Conservation (phyloP, 2,797 vertebrate species). For the Sorex maritimensis region DNA sequence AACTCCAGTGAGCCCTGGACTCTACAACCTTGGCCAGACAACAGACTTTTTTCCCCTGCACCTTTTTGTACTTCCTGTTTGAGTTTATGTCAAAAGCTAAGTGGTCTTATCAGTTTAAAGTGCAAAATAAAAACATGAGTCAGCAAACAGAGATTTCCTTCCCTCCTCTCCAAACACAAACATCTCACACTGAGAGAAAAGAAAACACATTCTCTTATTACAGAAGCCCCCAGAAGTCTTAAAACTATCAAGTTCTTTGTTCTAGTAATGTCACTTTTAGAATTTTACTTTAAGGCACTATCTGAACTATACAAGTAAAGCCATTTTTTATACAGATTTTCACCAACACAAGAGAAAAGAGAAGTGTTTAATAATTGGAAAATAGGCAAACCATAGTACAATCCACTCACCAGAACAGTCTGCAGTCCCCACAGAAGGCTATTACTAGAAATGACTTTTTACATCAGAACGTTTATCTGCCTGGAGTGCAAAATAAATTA, state of each 20-base stretch:
- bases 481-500: too few species aligned
- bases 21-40: constrained; percentile 53
- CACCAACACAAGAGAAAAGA: neutral
- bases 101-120: constrained; percentile 89
- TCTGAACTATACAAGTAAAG: neutral
- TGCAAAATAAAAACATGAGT: constrained; percentile 89
- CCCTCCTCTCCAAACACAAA: constrained; percentile 79
- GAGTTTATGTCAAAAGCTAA: constrained; percentile 89
- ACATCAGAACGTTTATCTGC: too few species aligned
- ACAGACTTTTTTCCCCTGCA: constrained; percentile 58
- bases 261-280: neutral
- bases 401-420: neutral
- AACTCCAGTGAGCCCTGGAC: constrained; percentile 13
- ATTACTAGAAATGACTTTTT: too few species aligned
- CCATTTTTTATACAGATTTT: constrained; percentile 38
- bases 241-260: constrained; percentile 37
- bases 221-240: neutral
- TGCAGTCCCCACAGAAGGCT: neutral
- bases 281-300: constrained; percentile 54
- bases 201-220: neutral
- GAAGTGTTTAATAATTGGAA: constrained; percentile 31
- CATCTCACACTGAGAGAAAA: constrained; percentile 75
- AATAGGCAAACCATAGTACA: neutral
- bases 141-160: constrained; percentile 86
- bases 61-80: constrained; percentile 89